These are phyloP conservation scores for Dexiosoma caninum DNA, from an alignment of 2,888 invertebrate species.

Conservation along the genomic window DNA sequence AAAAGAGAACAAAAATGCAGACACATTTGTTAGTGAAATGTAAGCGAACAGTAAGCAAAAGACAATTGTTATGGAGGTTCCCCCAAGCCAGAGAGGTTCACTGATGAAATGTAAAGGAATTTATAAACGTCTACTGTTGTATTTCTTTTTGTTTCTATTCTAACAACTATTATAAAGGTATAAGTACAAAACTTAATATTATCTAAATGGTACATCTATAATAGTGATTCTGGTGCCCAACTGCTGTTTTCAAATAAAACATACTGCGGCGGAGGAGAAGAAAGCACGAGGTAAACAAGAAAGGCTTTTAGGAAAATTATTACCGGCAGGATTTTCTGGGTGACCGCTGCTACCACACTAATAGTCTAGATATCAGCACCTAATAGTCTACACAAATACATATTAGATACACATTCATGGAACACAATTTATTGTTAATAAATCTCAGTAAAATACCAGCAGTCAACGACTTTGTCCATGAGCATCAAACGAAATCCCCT, in stretches of 20 bases:
- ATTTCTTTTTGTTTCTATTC: neutral
- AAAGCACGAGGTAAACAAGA: neutral
- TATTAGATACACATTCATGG: too few species aligned
- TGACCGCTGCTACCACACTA: too few species aligned
- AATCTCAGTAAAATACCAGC: too few species aligned
- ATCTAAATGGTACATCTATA: constrained; percentile 53
- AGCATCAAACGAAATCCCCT: too few species aligned
- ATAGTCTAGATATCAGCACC: too few species aligned
- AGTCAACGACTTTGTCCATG: too few species aligned
- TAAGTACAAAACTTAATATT: constrained; percentile 54
- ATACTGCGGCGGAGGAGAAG: neutral
- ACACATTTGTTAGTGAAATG: constrained; percentile 55
- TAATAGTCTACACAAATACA: too few species aligned
- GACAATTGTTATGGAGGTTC: neutral
- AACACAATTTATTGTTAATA: too few species aligned
- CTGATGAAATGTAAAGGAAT: constrained; percentile 35
- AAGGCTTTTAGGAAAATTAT: neutral
- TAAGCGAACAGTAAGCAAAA: neutral
- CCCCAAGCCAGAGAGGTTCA: neutral
- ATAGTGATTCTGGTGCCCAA: neutral
- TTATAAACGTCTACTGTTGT: constrained; percentile 13
- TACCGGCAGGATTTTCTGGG: neutral
- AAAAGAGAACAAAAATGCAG: constrained; percentile 38
- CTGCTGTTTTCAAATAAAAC: neutral
- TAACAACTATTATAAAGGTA: constrained; percentile 49